A percentile compares a stretch with the other conserved stretches of the same genome.
phyloP scores from a whole-genome alignment of 2,113 vertebrate species.

The Charina bottae region DNA sequence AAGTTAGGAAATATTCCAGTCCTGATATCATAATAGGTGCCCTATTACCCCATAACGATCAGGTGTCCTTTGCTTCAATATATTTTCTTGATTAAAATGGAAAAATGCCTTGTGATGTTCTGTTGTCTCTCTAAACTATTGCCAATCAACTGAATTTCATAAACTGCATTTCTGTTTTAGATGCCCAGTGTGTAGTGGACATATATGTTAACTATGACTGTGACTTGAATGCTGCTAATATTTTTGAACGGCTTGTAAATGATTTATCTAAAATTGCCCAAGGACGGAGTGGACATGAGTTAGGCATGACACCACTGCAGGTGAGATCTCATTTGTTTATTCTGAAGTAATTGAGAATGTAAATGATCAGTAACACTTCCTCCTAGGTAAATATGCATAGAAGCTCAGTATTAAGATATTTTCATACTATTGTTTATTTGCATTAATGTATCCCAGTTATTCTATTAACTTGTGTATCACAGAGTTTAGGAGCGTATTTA shows the following conservation, averaged over 20 bases:
- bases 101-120: neutral
- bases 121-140: neutral
- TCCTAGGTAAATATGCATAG: neutral
- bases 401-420: neutral
- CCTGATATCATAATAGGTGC: neutral
- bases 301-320: slow-evolving; percentile 95
- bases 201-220: slow-evolving; percentile 99
- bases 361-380: neutral
- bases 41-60: too few relatives aligned
- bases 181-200: slow-evolving; percentile 98
- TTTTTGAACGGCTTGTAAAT: slow-evolving; percentile 96
- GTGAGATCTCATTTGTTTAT: slow-evolving; percentile 64
- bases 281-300: slow-evolving; percentile 94
- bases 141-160: slow-evolving; percentile 40
- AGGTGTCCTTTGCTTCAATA: neutral
- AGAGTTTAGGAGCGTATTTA: neutral
- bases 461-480: neutral
- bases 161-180: slow-evolving; percentile 67
- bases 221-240: slow-evolving; percentile 97
- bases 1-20: neutral
- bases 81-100: neutral
- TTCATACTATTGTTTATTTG: neutral
- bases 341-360: neutral
- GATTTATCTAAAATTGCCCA: slow-evolving; percentile 97
- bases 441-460: neutral